phyloP scores from a whole-genome alignment of 2,888 invertebrate genomes.

The Meliscaeva auricollis region DNA sequence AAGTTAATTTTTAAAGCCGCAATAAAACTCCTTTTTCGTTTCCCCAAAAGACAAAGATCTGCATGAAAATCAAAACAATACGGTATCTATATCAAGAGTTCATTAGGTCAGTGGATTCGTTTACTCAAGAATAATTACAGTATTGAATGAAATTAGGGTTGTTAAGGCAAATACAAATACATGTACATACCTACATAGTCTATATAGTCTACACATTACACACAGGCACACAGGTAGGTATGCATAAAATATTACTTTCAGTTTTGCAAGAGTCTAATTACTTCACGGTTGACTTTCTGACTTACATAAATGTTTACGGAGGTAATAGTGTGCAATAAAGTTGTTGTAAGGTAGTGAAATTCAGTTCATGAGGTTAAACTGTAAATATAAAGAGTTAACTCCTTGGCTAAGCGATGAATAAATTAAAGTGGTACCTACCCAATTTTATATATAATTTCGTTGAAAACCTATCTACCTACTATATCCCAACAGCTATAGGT shows the following conservation, averaged over 20 bases:
- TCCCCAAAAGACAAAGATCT: background rate
- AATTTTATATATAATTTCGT: background rate
- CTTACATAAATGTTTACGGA: conserved; percentile 33
- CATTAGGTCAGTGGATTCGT: conserved; percentile 45
- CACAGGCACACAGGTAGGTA: background rate
- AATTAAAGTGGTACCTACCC: background rate
- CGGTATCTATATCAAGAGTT: conserved; percentile 37
- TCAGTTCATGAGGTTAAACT: conserved; percentile 14
- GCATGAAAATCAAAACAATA: background rate
- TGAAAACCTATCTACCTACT: background rate
- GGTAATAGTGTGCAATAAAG: conserved; percentile 27
- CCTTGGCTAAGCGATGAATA: conserved; percentile 5
- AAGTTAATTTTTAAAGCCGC: conserved; percentile 2
- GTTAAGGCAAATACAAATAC: conserved; percentile 7
- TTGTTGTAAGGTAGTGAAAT: background rate
- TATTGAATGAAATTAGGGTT: conserved; percentile 38
- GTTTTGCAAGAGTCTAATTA: conserved; percentile 27
- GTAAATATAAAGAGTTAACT: conserved; percentile 3
- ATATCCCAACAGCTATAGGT: background rate
- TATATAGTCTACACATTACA: background rate
- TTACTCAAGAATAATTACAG: conserved; percentile 36
- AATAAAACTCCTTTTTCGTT: conserved; percentile 7
- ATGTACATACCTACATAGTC: background rate
- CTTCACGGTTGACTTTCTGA: conserved; percentile 34
- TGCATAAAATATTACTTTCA: conserved; percentile 35